Evolutionary conservation across 1,140 invertebrate genomes (phyloP), one percentile per base, ranked within the genome.

Genomic region (Drosophila biarmipes): DNA sequence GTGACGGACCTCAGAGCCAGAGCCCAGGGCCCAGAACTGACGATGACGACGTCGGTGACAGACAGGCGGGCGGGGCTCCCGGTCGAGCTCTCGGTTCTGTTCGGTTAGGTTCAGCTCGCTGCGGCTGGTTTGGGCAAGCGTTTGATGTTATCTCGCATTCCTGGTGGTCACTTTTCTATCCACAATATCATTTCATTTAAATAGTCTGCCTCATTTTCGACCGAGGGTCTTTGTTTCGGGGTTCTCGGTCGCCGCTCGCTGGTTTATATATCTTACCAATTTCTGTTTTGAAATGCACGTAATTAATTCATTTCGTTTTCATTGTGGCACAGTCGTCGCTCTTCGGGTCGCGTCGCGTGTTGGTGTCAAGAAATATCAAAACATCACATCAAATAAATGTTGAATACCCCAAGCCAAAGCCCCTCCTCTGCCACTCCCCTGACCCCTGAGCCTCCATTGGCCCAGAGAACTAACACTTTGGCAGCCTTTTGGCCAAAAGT

Each of bases 301-400:
- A 90, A 90, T 90, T 90, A 90, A 90, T 90, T 90, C 85, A 90
- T 90, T 90, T 85, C 73, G 72, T 67, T 76, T 76, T 77, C 79
- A 72, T 77, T 90, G 84, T 89, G 79, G 78, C 73, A 81, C 78
- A 77, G 80, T 80, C 78, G 78, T 51, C 58, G 84, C 72, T 89
- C 63, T 62, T 67, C 59, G 71, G 55, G 51, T 27, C 59, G 82
- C 90, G 90, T 91, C 67, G 90, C 90, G 90, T 91, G 90, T 85
- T 91, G 87, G 90, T 91, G 90, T 91, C 90, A 91, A 91, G 78
- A 91, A 90, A 91, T 91, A 91, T 91, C 90, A 91, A 91, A 91
- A 91, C 90, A 91, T 91, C 90, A 91, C 90, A 91, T 91, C 90
- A 91, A 91, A 91, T 91, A 91, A 91, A 91, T 90, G 90, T 91